Base-by-base conservation (phyloP, 2,797 vertebrate genomes). In the Apogon hyalosoma region DNA sequence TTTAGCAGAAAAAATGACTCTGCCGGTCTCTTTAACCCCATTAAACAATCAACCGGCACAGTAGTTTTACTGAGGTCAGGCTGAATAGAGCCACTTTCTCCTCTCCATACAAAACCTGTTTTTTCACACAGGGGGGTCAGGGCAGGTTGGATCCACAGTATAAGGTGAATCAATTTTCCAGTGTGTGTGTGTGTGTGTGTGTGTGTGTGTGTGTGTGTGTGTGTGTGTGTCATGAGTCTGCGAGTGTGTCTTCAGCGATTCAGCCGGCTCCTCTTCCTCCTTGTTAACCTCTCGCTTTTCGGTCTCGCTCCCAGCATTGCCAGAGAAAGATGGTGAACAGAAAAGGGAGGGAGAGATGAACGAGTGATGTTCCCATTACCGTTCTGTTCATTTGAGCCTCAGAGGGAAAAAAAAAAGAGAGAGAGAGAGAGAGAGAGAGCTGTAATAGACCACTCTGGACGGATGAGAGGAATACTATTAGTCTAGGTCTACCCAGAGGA, bases 291-390 rank as follows among this genome's bases (percentile, higher is more conserved):
- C 55, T 66, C 14, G n/a, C 11, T 77, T 65, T 59, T 67, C 1
- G 1, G 6, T 69, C 49, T 57, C 8, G 24, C 51, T 63, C 7
- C 33, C 47, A 67, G 39, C 1, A 0, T 61, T 69, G 56, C 19
- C 16, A 70, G 53, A 61, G 45, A 75, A 9, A 49, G 21, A 73
- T 15, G 42, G 73, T 0, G 12, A 68, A 14, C 36, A 68, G 45
- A 60, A 51, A 6, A 54, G 54, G 42, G 60, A 53, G 42, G 31
- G 63, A 66, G 67, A 63, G 48, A 75, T 31, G 71, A 56, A 61
- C 58, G 61, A 85, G 51, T 72, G 73, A 75, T 70, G 80, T 75
- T 82, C 63, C 70, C 56, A 83, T 85, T 81, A 81, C 59, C 64
- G 68, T 58, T 87, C 57, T 67, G 46, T 76, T 84, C 68, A 63